phyloP scores from a whole-genome alignment of 2,797 vertebrate genomes.

The Eurystomus glaucurus region DNA sequence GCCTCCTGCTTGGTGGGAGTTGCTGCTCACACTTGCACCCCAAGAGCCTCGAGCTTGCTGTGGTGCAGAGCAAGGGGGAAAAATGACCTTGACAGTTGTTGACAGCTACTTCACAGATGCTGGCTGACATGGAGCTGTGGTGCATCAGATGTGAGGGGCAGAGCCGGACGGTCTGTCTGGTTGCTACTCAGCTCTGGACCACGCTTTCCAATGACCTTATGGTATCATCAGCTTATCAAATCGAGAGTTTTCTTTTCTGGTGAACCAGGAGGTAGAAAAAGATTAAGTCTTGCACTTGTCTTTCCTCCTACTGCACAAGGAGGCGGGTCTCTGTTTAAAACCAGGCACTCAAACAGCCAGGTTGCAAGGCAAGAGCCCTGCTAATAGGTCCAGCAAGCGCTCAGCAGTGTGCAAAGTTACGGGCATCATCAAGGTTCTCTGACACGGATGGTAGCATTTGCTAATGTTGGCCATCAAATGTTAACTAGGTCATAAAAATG shows the following conservation, averaged over 20 bases:
- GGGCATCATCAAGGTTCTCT: background rate
- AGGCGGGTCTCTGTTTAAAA: background rate
- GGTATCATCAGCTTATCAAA: background rate
- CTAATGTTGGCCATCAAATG: background rate
- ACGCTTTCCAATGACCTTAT: background rate
- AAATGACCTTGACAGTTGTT: background rate
- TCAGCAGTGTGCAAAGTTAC: background rate
- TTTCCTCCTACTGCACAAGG: background rate
- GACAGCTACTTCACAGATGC: background rate
- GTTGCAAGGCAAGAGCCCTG: rapidly evolving
- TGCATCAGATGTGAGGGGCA: background rate
- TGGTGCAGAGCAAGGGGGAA: background rate
- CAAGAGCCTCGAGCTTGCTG: background rate
- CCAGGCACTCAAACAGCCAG: background rate
- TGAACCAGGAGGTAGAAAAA: background rate
- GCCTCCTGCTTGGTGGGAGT: background rate
- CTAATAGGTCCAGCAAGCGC: background rate
- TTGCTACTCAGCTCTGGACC: background rate
- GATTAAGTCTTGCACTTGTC: background rate
- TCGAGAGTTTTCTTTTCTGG: background rate
- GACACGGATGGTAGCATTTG: rapidly evolving
- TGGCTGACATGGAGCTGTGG: rapidly evolving
- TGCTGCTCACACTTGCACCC: background rate
- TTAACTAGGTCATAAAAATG: slow-evolving; percentile 31
- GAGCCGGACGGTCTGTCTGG: background rate